These are phyloP conservation scores for Notothenia rossii DNA, from an alignment of 2,113 vertebrate species.

Conservation along the genomic window DNA sequence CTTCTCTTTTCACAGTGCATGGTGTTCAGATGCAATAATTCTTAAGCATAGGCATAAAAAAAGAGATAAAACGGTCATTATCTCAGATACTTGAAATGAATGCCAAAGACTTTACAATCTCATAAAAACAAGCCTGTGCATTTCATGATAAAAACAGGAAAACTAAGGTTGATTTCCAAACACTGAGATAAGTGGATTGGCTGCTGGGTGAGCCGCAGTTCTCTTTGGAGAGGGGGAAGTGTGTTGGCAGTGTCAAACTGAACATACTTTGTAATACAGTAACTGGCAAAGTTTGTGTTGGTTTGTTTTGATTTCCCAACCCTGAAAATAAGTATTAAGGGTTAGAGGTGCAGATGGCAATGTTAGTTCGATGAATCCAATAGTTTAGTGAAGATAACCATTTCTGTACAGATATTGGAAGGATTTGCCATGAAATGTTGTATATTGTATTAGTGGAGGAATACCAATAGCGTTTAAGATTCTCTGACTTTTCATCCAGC, in stretches of 20 bases:
- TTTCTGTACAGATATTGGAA: background rate
- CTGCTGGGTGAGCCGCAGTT: background rate
- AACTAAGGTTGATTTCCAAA: constrained; percentile 38
- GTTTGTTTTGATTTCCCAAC: constrained; percentile 1
- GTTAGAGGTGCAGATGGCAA: background rate
- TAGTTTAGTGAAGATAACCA: background rate
- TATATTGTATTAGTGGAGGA: background rate
- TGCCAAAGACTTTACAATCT: constrained; percentile 45
- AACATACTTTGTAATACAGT: background rate
- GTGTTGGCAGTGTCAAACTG: background rate
- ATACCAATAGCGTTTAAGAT: background rate
- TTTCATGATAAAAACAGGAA: constrained; percentile 52
- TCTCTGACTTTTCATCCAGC: background rate
- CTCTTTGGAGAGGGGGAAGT: background rate
- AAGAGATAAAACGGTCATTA: constrained; percentile 53
- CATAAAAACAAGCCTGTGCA: constrained; percentile 35
- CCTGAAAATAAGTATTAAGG: background rate
- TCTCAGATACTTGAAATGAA: constrained; percentile 57
- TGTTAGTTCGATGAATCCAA: background rate
- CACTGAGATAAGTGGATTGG: background rate
- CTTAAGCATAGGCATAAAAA: constrained; percentile 41
- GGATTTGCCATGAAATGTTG: background rate
- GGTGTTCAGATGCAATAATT: constrained; percentile 26
- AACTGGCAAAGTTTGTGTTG: background rate
- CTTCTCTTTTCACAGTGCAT: constrained; percentile 42